Percentiles rank a stretch among this genome's conserved stretches.
Evolutionary conservation across 2,113 vertebrate genomes (phyloP).

Genomic region (Ciconia stormi): DNA sequence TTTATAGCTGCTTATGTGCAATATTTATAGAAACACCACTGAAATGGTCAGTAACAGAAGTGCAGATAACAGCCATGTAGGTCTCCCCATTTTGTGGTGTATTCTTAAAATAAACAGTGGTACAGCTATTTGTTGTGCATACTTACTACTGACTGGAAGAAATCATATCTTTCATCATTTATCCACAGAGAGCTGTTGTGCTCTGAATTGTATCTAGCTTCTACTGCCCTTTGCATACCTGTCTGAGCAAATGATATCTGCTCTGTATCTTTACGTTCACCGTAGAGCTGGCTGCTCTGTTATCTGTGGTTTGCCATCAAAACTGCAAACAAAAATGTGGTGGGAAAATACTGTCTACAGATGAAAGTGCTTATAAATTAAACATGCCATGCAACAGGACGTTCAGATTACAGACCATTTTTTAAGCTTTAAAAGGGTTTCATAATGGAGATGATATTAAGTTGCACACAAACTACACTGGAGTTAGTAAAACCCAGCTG

Average conservation of each 20-base stretch:
- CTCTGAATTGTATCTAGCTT: neutral
- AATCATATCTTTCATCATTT: neutral
- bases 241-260: neutral
- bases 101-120: neutral
- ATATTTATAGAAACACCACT: neutral
- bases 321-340: neutral
- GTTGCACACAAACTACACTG: neutral
- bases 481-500: conserved; percentile 5
- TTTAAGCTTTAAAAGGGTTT: conserved; percentile 50
- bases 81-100: neutral
- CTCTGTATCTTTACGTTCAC: neutral
- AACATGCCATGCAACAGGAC: conserved; percentile 13
- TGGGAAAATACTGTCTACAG: neutral
- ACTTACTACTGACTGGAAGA: neutral
- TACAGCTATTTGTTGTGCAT: neutral
- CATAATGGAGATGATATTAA: conserved; percentile 12
- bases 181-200: neutral
- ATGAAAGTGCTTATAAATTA: conserved; percentile 20
- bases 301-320: neutral
- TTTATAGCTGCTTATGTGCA: neutral
- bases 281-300: neutral
- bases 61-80: neutral
- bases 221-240: neutral
- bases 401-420: conserved; percentile 11
- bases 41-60: neutral